Conservation (phyloP, 2,797 vertebrate species). For the Clamator glandarius region DNA sequence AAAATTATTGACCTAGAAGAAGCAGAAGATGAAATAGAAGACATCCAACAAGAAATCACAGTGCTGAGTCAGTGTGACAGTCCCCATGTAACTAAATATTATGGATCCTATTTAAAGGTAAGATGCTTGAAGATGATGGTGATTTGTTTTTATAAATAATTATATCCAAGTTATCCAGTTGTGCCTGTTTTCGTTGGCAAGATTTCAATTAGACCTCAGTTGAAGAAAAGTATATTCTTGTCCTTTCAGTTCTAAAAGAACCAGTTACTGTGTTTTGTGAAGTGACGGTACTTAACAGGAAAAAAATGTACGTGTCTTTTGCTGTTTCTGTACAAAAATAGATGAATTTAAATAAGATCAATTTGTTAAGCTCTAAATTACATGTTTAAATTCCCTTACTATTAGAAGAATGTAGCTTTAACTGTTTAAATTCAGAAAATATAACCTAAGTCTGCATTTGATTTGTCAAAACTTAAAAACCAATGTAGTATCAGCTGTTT, state of each 20-base stretch:
- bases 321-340: background rate
- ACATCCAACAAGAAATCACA: slow-evolving; percentile 98
- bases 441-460: background rate
- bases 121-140: slow-evolving; percentile 23
- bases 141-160: background rate
- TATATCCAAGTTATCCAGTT: background rate
- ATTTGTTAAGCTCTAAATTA: background rate
- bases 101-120: slow-evolving; percentile 98
- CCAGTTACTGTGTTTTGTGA: background rate
- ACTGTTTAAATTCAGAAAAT: background rate
- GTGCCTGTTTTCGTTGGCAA: background rate
- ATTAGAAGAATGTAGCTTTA: background rate
- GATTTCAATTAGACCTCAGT: background rate
- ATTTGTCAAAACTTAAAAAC: background rate
- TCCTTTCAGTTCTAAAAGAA: slow-evolving; percentile 2
- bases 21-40: slow-evolving; percentile 98
- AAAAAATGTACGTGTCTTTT: background rate
- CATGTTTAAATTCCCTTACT: background rate
- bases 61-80: slow-evolving; percentile 99
- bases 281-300: background rate
- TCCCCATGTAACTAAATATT: slow-evolving; percentile 97
- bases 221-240: background rate
- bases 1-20: slow-evolving; percentile 99
- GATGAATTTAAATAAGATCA: background rate
- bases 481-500: background rate